Base-by-base conservation (phyloP, 2,797 vertebrate genomes). In the Urosaurus nigricauda region DNA sequence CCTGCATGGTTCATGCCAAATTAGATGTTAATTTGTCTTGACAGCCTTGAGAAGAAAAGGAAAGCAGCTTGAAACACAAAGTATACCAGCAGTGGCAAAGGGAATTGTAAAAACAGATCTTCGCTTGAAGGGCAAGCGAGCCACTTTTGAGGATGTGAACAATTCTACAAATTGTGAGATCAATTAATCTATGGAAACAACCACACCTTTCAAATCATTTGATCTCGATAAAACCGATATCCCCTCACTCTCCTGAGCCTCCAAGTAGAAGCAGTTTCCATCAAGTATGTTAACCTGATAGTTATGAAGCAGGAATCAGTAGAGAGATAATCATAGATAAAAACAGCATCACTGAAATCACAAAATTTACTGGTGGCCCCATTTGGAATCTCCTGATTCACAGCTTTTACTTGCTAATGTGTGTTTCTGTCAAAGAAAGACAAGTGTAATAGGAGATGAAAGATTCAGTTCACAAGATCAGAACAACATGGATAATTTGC, bases 1-100 rank as follows among this genome's bases (percentile, higher is more conserved):
- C 26, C 37, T 58, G 11, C 70, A 21, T 51, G 56, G 17, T 43
- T 83, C 5, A 43, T 68, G 26, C 71, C 73, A 83, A 78, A 0
- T 88, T 83, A 92, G 89, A 91, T 70, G 73, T 4, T 88, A 79
- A 90, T 88, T 94, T 90, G 71, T 91, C 65, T 85, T 89, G 93
- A 84, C 43, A 88, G 29, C 51, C 88, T 87, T 79, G 85, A 73
- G 53, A 91, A 35, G 8, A 87, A 92, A 88, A 77, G 92, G 63
- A 92, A 93, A 92, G 73, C 56, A 90, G 40, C 3, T 79, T 77
- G 90, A 87, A 91, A 90, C 73, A 83, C 87, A 91, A 94, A 58
- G 73, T 60, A 92, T 75, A 92, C 51, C 74, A 79, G 85, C 60
- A 92, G 89, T 81, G 88, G 85, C 84, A 47, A 53, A 79, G 87